These are phyloP conservation scores for Lagria hirta DNA, from an alignment of 2,888 invertebrate species.

Conservation along the genomic window DNA sequence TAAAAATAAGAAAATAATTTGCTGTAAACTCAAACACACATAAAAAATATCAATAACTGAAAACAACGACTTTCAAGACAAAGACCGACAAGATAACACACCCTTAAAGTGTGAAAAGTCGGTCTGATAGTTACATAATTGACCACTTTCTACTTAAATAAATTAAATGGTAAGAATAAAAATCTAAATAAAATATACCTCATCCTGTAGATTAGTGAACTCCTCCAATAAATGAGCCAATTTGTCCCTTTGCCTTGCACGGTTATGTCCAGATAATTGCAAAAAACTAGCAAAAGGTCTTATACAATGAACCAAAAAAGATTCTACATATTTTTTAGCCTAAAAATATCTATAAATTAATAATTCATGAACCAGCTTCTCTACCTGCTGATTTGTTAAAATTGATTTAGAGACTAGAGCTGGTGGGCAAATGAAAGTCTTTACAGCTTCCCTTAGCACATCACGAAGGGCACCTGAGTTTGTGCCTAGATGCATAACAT, in stretches of 20 bases:
- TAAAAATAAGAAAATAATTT: slow-evolving; percentile 1
- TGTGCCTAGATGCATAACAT: slow-evolving; percentile 56
- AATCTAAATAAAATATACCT: too few relatives aligned
- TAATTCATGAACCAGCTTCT: slow-evolving; percentile 14
- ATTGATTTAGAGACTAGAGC: slow-evolving; percentile 76
- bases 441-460: slow-evolving; percentile 81
- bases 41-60: too few relatives aligned
- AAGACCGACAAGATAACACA: too few relatives aligned
- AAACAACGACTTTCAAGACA: too few relatives aligned
- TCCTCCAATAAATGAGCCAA: slow-evolving; percentile 87
- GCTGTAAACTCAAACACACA: too few relatives aligned
- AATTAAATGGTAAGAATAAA: too few relatives aligned
- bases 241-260: slow-evolving; percentile 93
- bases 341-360: slow-evolving; percentile 46
- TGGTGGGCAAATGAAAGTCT: slow-evolving; percentile 87
- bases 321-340: slow-evolving; percentile 86
- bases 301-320: slow-evolving; percentile 83
- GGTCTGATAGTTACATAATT: too few relatives aligned
- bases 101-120: too few relatives aligned
- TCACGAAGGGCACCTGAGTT: slow-evolving; percentile 67
- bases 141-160: too few relatives aligned
- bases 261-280: slow-evolving; percentile 90
- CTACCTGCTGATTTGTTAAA: slow-evolving; percentile 65
- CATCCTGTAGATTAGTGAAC: slow-evolving; percentile 87
- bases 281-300: slow-evolving; percentile 84